Percentiles rank a stretch among this genome's conserved stretches.
phyloP scores from a whole-genome alignment of 2,888 invertebrate genomes.

The Drosophila borealis region DNA sequence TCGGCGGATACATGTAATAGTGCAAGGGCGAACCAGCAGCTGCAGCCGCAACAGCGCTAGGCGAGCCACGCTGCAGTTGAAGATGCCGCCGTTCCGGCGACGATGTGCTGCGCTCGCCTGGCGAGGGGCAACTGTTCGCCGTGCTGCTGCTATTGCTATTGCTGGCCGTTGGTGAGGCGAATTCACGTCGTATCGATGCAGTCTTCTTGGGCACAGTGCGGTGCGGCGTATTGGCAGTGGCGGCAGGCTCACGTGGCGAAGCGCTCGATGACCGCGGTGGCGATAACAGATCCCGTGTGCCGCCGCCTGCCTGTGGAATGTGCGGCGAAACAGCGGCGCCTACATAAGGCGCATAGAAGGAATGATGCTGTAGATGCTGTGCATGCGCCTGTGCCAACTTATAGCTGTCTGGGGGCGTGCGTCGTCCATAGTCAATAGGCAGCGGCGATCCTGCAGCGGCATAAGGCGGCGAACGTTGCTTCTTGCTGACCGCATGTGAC shows the following conservation, averaged over 20 bases:
- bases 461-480: slow-evolving; percentile 83
- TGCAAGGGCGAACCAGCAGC: slow-evolving; percentile 76
- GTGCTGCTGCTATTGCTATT: slow-evolving; percentile 61
- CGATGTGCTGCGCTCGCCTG: slow-evolving; percentile 73
- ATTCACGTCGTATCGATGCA: slow-evolving; percentile 85
- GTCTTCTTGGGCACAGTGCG: slow-evolving; percentile 85
- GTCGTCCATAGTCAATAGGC: slow-evolving; percentile 72
- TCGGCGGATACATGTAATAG: slow-evolving; percentile 84
- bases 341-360: slow-evolving; percentile 81
- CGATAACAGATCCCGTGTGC: slow-evolving; percentile 68
- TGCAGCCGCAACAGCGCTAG: slow-evolving; percentile 63
- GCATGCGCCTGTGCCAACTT: slow-evolving; percentile 61
- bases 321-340: slow-evolving; percentile 56
- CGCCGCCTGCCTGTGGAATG: slow-evolving; percentile 67
- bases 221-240: slow-evolving; percentile 71
- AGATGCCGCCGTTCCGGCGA: slow-evolving; percentile 75
- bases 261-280: slow-evolving; percentile 80
- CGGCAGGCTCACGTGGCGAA: slow-evolving; percentile 71
- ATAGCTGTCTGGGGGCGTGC: slow-evolving; percentile 73
- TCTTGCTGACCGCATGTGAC: slow-evolving; percentile 75
- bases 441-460: slow-evolving; percentile 74
- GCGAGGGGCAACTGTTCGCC: slow-evolving; percentile 72
- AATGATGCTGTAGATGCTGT: slow-evolving; percentile 70
- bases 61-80: slow-evolving; percentile 79
- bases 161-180: slow-evolving; percentile 84